Percentiles rank a stretch among this genome's conserved stretches.
Conservation (phyloP, 2,113 vertebrate genomes). For the Spermophilus dauricus region DNA sequence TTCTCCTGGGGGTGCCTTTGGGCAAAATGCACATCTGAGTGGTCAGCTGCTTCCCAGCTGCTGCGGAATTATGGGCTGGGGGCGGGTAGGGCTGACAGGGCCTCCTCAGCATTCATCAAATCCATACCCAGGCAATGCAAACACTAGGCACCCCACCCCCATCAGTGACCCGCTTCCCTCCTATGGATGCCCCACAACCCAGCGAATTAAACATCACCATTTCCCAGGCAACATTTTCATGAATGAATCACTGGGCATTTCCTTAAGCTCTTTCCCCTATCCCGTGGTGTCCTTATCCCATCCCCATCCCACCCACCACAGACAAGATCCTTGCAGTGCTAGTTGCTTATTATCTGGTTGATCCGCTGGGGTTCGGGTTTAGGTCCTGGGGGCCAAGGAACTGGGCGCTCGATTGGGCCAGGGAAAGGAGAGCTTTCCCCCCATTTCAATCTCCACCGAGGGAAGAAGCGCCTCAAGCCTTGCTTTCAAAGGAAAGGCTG, state of each 20-base stretch:
- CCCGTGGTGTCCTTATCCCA: neutral
- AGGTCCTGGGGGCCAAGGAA: neutral
- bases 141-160: neutral
- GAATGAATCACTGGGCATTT: neutral
- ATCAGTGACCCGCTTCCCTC: neutral
- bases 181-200: neutral
- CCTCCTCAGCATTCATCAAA: neutral
- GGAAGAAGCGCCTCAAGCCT: neutral
- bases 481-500: neutral
- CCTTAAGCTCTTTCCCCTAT: too few species aligned
- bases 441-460: neutral
- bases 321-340: neutral
- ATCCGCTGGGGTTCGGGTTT: neutral
- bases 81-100: neutral
- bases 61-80: neutral
- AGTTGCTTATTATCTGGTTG: neutral
- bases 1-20: constrained; percentile 69
- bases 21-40: constrained; percentile 68
- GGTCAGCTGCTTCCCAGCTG: constrained; percentile 57
- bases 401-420: neutral
- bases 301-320: neutral
- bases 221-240: neutral
- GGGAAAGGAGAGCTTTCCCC: neutral
- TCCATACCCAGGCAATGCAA: neutral
- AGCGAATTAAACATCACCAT: neutral